Percentiles rank a stretch among this genome's conserved stretches.
Evolutionary conservation across 2,113 vertebrate species (phyloP).

Genomic region (Takifugu flavidus): DNA sequence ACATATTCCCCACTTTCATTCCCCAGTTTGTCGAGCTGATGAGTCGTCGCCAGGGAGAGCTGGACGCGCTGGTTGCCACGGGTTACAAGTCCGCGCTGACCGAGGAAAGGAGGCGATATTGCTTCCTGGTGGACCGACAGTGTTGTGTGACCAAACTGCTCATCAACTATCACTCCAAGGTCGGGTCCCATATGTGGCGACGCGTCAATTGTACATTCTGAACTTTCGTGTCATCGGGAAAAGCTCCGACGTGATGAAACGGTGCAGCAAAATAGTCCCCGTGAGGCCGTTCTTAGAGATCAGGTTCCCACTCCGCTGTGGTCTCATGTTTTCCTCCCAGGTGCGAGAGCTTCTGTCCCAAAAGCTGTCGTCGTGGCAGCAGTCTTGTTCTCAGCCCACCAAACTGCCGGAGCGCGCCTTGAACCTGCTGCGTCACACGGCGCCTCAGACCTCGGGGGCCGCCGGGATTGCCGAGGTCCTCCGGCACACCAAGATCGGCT

Average conservation of each 20-base stretch:
- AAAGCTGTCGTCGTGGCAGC: slow-evolving; percentile 81
- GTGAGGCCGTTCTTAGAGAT: too few species aligned
- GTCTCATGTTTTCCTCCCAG: slow-evolving; percentile 42
- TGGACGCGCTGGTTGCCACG: slow-evolving; percentile 79
- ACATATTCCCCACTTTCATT: background rate
- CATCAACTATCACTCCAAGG: slow-evolving; percentile 83
- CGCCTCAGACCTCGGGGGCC: slow-evolving; percentile 70
- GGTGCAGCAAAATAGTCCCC: too few species aligned
- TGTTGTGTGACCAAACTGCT: slow-evolving; percentile 83
- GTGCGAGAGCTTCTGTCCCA: slow-evolving; percentile 80
- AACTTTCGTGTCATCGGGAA: too few species aligned
- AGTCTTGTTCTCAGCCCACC: slow-evolving; percentile 80
- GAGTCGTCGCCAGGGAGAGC: slow-evolving; percentile 80
- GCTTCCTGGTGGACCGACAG: slow-evolving; percentile 83
- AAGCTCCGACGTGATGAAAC: too few species aligned
- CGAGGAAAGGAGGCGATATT: slow-evolving; percentile 82
- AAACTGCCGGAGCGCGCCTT: slow-evolving; percentile 82
- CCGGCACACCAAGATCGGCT: slow-evolving; percentile 70
- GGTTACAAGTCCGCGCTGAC: slow-evolving; percentile 82
- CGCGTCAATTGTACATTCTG: too few species aligned
- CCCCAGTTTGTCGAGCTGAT: slow-evolving; percentile 82
- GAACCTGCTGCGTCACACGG: slow-evolving; percentile 80
- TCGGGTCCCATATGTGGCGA: slow-evolving; percentile 19
- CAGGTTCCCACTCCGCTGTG: background rate
- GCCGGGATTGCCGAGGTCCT: slow-evolving; percentile 75